Percentiles rank a stretch among this genome's conserved stretches.
Conservation (phyloP, 2,888 invertebrate genomes). For the Chaitophorus viminalis region DNA sequence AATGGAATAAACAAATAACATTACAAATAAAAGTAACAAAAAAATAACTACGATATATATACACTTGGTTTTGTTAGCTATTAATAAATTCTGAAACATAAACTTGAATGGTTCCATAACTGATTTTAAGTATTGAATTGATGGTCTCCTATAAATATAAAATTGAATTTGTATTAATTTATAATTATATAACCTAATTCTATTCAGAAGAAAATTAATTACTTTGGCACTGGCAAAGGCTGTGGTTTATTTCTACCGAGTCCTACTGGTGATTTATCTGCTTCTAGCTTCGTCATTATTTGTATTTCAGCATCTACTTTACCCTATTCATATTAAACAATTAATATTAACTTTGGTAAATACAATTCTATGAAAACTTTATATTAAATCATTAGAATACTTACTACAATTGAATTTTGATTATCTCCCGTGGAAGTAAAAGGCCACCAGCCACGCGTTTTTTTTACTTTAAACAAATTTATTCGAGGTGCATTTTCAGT, state of each 20-base stretch:
- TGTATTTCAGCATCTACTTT: slow-evolving; percentile 77
- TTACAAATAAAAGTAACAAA: slow-evolving; percentile 64
- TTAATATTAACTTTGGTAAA: background rate
- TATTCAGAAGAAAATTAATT: background rate
- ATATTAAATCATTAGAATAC: background rate
- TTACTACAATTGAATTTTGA: slow-evolving; percentile 35
- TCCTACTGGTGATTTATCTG: slow-evolving; percentile 74
- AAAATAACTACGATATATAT: background rate
- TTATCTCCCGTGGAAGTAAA: slow-evolving; percentile 32
- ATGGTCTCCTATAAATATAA: slow-evolving; percentile 18
- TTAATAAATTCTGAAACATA: background rate
- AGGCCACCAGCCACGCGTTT: slow-evolving; percentile 48
- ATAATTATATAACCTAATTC: background rate
- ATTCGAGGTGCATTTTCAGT: background rate
- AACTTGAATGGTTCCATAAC: slow-evolving; percentile 11
- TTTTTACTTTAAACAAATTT: slow-evolving; percentile 46
- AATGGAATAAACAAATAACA: slow-evolving; percentile 82
- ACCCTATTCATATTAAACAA: slow-evolving; percentile 67
- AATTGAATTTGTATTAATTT: background rate
- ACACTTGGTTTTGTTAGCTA: slow-evolving; percentile 28
- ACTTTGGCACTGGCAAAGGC: slow-evolving; percentile 75
- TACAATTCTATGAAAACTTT: background rate
- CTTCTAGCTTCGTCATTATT: slow-evolving; percentile 73
- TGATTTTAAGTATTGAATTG: background rate
- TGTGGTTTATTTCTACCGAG: slow-evolving; percentile 74